phyloP scores from a whole-genome alignment of 1,140 invertebrate genomes.

The Saccostrea echinata region DNA sequence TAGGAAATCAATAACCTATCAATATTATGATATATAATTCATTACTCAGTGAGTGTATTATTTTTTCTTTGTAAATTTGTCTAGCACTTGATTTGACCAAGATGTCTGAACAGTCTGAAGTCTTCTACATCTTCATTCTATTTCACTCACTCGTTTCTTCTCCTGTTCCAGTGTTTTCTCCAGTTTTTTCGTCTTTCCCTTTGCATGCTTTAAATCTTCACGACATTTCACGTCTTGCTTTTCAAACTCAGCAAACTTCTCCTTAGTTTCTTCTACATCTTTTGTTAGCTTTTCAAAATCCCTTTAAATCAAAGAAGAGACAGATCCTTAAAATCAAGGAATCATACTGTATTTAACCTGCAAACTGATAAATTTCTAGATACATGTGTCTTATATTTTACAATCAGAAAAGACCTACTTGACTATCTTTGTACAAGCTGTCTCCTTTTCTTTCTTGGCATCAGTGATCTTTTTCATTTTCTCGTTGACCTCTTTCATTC shows the following conservation, averaged over 20 bases:
- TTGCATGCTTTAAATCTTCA: conserved; percentile 80
- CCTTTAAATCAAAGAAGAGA: conserved; percentile 60
- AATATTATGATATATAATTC: too few relatives aligned
- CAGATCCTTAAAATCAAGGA: not conserved
- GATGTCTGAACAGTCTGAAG: too few relatives aligned
- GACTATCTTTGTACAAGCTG: conserved; percentile 70
- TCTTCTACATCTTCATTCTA: not conserved
- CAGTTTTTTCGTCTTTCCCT: conserved; percentile 77
- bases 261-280: conserved; percentile 77
- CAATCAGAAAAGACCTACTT: conserved; percentile 68
- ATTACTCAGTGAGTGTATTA: too few relatives aligned
- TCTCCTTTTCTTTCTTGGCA: conserved; percentile 72
- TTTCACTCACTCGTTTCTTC: conserved; percentile 76
- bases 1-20: too few relatives aligned
- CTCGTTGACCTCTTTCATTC: conserved; percentile 71
- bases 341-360: not conserved
- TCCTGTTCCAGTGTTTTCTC: conserved; percentile 77
- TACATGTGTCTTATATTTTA: not conserved
- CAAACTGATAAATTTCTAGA: not conserved
- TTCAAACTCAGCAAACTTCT: conserved; percentile 79
- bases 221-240: conserved; percentile 78
- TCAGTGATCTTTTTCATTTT: conserved; percentile 71
- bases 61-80: not conserved
- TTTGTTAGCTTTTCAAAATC: conserved; percentile 75
- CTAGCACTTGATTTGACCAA: too few relatives aligned